Base-by-base conservation (phyloP, 2,888 invertebrate genomes). In the Malthinus flaveolus region DNA sequence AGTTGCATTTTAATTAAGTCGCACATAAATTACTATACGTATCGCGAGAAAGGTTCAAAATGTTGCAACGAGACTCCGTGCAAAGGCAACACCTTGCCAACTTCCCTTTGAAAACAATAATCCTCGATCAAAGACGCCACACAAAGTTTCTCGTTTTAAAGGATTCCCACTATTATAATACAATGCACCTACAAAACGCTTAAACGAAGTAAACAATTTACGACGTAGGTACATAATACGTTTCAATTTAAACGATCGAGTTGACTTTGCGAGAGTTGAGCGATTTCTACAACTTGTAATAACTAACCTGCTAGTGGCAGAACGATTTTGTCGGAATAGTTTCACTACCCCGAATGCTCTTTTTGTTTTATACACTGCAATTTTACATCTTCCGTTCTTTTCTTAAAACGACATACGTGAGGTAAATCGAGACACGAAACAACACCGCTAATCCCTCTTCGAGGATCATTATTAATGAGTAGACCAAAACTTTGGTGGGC, bases 391-490 rank as follows among this genome's bases (percentile, higher is more conserved):
- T 37, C 47, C 37, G 35, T 51, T 39, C 46, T 32, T 32, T 9
- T 55, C 39, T 12, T 8, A 11, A 34, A 32, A 9, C 11, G 31
- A 32, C 23, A 56, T 55, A 56, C 64, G 62, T 64, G 61, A 49
- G 61, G 61, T 58, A 53, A 50, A 49, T 49, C 49, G 56, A 55
- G 52, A 64, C 60, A 64, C 66, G 67, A 68, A 67, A 65, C 66
- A 65, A 63, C 67, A 68, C 69, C 70, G 67, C 69, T 71, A 71
- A 71, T 71, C 71, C 71, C 67, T 70, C 67, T 70, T 66, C 67
- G 62, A 71, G 71, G 64, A 65, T 69, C 68, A 70, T 71, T 71
- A 72, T 71, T 72, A 72, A 72, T 72, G 72, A 68, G 68, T 60
- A 64, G 69, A 69, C 67, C 68, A 63, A 71, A 71, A 68, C 66